Conservation (phyloP, 2,888 invertebrate species). For the Temnothorax unifasciatus region DNA sequence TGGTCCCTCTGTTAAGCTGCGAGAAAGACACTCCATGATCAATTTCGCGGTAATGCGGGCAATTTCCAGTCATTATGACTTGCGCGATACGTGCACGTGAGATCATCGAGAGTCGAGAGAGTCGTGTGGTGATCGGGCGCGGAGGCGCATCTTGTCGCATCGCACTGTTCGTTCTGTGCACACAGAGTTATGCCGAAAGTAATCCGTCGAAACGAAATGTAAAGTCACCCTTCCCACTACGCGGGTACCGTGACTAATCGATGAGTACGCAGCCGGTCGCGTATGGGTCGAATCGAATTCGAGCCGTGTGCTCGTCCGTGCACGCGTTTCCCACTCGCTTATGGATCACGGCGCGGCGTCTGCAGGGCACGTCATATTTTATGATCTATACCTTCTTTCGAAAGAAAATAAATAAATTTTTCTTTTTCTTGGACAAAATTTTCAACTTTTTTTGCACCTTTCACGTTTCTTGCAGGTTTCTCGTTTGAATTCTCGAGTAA, state of each 20-base stretch:
- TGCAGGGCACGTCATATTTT: slow-evolving; percentile 2
- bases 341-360: not conserved
- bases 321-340: slow-evolving; percentile 47
- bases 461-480: too few relatives aligned
- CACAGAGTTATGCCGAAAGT: slow-evolving; percentile 67
- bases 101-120: slow-evolving; percentile 71
- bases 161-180: slow-evolving; percentile 29
- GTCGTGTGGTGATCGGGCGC: slow-evolving; percentile 67
- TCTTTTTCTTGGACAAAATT: not conserved
- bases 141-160: slow-evolving; percentile 65
- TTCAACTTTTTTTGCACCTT: too few relatives aligned
- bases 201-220: slow-evolving; percentile 78
- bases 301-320: slow-evolving; percentile 57
- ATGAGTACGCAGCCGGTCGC: slow-evolving; percentile 83
- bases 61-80: slow-evolving; percentile 67
- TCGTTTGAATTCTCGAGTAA: not conserved
- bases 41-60: slow-evolving; percentile 75
- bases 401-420: not conserved
- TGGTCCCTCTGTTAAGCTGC: not conserved
- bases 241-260: slow-evolving; percentile 85
- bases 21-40: slow-evolving; percentile 66
- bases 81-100: slow-evolving; percentile 60
- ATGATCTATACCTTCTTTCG: not conserved
- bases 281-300: slow-evolving; percentile 61
- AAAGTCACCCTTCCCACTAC: slow-evolving; percentile 81